Evolutionary conservation across 2,113 vertebrate genomes (phyloP), one percentile per base, ranked within the genome.

Genomic region (Megalops atlanticus): DNA sequence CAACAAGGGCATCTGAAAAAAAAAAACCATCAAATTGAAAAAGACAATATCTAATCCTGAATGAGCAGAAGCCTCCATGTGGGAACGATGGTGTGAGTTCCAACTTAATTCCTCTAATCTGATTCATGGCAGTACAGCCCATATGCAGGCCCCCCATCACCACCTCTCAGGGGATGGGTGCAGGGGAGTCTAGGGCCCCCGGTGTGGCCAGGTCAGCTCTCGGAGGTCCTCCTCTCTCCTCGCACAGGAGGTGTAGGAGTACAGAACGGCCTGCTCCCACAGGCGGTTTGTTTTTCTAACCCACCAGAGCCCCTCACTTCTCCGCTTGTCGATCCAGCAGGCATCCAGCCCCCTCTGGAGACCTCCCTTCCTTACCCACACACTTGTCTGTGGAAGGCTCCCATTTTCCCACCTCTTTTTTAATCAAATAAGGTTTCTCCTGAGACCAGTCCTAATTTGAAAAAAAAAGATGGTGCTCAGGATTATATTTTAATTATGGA

Each of bases 171-270:
- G 21, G 58, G 24, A n/a, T 8, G 31, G 58, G 24, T n/a, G 8
- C 24, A n/a, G 11, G n/a, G 27, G 58, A 31, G 58, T 27, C 24
- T 10, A 31, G 8, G 58, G 58, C 8, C 24, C 58, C 58, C 8
- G 58, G 27, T 64, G 58, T 1, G 76, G 15, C 38, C 47, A 38
- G 69, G 54, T 69, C 76, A 54, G 49, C 69, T 82, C 36, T 39
- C n/a, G 38, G 47, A 47, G 84, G 87, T 89, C 86, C 90, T 86
- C 91, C 91, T 90, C 86, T 90, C 83, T 78, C 80, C 76, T 84
- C 87, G 36, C 33, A 4, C 33, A 31, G 69, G 69, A 35, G 69
- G 33, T 71, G 31, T 11, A 14, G 11, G 33, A 71, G 12, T 16
- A 33, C 31, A 11, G 10, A 2, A 27, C 33, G 21, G 54, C 14